Base-by-base conservation (phyloP, 2,797 vertebrate species). In the Argentina silus region DNA sequence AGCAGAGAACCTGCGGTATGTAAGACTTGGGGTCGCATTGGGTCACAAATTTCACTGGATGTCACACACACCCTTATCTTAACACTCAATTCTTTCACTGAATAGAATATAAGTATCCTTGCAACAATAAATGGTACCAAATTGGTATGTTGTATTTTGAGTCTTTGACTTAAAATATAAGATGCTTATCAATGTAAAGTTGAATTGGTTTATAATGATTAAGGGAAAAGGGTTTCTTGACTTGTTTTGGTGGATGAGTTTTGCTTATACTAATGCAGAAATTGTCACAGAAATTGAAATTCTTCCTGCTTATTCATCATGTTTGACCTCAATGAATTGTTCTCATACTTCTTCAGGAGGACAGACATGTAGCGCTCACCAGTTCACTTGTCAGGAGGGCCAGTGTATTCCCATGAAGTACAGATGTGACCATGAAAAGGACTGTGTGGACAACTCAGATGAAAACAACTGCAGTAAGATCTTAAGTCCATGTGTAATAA, bases 401-500 rank as follows among this genome's bases (percentile, higher is more conserved):
- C 93, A 93, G 83, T 94, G 93, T 19, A 81, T 94, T 75, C 90
- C 93, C 2, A 7, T 10, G 21, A 79, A 73, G 19, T 93, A 92
- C 90, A 85, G 59, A 70, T 94, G 93, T 86, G 93, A 94, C 79
- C 88, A 74, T 9, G 77, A 92, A 8, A 86, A 77, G 67, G 93
- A 93, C 86, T 94, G 93, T 1, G 65, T 90, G 71, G 93, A 94
- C 85, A 90, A 85, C 70, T 88, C 90, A 1, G 93, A 94, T 67
- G 93, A 94, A 70, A 91, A 79, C 59, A 89, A 80, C 81, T 94
- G 93, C 88, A 79, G 93, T 94, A 88, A 91, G 92, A 74, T 1
- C 1, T 70, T 6, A 45, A 5, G 19, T 45, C 17, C 14, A 14
- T 1, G 9, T 55, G 12, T 27, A 17, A 4, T 6, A 61, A n/a